Evolutionary conservation across 2,888 invertebrate species (phyloP).

Genomic region (Sarcophaga subvicina): DNA sequence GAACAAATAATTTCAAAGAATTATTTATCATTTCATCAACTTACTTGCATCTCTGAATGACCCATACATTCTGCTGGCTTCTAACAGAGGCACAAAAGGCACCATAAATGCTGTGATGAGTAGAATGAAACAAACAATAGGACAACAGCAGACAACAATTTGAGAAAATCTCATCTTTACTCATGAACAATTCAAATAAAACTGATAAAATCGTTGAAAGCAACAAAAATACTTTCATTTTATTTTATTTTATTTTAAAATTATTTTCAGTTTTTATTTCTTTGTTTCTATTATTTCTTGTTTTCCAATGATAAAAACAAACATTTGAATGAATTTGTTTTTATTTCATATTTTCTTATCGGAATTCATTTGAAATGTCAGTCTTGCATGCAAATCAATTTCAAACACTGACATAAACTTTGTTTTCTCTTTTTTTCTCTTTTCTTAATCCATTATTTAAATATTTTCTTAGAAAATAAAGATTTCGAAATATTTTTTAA

Average conservation of each 20-base stretch:
- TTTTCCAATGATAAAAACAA: slow-evolving; percentile 5
- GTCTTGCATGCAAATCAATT: not conserved
- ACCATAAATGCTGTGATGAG: not conserved
- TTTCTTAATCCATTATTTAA: no score
- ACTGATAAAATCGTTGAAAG: slow-evolving; percentile 12
- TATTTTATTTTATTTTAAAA: not conserved
- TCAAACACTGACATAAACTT: slow-evolving; percentile 15
- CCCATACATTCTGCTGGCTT: slow-evolving; percentile 2
- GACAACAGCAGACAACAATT: not conserved
- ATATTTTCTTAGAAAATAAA: no score
- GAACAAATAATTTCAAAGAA: not conserved
- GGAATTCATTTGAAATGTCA: slow-evolving; percentile 11
- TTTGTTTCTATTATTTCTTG: not conserved
- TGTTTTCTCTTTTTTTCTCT: not conserved
- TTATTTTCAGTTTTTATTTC: not conserved
- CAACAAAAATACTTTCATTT: not conserved
- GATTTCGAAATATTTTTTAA: no score
- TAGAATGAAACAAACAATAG: not conserved
- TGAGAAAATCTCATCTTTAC: slow-evolving; percentile 24
- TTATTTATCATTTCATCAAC: no score
- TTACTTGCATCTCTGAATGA: slow-evolving; percentile 22
- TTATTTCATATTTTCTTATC: not conserved
- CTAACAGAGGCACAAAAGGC: not conserved
- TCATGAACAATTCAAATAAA: slow-evolving; percentile 21
- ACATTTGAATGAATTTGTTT: not conserved